Base-by-base conservation (phyloP, 2,797 vertebrate species). In the Telmatherina bonti region DNA sequence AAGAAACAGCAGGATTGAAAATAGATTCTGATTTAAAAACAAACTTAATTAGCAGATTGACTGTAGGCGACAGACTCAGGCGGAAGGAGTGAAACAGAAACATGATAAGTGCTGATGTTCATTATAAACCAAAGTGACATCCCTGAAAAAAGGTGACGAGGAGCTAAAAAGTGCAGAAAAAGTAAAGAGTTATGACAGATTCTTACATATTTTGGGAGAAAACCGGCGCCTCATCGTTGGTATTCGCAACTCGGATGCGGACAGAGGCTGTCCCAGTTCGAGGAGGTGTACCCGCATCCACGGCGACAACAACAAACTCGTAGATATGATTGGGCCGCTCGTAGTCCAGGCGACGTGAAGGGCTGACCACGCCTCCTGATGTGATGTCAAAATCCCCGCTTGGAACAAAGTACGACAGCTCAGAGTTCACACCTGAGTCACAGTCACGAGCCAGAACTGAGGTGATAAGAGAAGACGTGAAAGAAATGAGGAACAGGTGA, bases 191-290 rank as follows among this genome's bases (percentile, higher is more conserved):
- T 3, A 35, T 26, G 5, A 1, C 3, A 18, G 8, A 24, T 9
- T 55, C 95, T 72, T 95, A 97, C 96, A 92, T 0, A 0, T 86
- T 62, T 89, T 96, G 96, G n/a, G 96, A 96, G 91, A 97, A 97
- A 66, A 96, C 83, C 0, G 96, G 96, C 1, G 93, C 90, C 89
- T 97, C 96, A 0, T 97, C 96, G 2, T 97, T 97, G 74, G 93
- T 88, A 0, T 97, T 97, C 81, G 94, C 66, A 72, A 97, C 89
- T 1, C 94, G 92, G 55, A 97, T 87, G 13, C 96, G 94, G 79
- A 97, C 91, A 0, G 95, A 96, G 0, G 96, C 95, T 0, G 96
- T 96, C 62, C 96, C 96, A 0, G 96, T 97, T 33, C 93, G 95
- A 16, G 96, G 90, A 0, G 95, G 95, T 0, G 80, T 87, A 35